Conservation (phyloP, 2,797 vertebrate genomes). For the Tamandua tetradactyla region DNA sequence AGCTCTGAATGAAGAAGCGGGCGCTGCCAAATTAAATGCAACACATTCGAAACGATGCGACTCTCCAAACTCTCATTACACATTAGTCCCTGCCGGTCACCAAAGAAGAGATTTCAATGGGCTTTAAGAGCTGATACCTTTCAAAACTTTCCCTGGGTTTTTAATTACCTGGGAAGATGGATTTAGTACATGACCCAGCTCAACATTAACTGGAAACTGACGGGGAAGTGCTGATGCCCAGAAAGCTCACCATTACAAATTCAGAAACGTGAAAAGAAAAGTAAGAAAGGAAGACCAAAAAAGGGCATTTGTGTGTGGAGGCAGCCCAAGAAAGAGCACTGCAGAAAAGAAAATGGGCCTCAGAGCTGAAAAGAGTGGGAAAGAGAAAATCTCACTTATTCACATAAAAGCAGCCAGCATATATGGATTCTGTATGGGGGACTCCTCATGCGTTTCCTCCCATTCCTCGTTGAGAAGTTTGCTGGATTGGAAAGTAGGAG, state of each 20-base stretch:
- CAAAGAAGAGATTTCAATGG: neutral
- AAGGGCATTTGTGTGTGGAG: neutral
- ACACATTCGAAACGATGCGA: fast-evolving
- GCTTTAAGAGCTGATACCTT: neutral
- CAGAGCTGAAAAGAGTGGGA: neutral
- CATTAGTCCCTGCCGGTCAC: neutral
- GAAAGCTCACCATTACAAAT: neutral
- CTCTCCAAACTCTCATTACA: neutral
- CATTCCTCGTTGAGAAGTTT: neutral
- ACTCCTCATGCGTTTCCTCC: neutral
- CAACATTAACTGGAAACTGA: neutral
- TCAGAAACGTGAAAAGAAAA: neutral
- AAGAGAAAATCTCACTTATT: neutral
- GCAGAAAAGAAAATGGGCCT: neutral
- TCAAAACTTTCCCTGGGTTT: neutral
- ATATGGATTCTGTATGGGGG: neutral
- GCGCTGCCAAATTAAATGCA: fast-evolving
- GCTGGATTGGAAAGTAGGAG: neutral
- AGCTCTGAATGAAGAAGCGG: neutral
- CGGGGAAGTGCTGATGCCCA: fast-evolving
- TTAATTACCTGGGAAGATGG: neutral
- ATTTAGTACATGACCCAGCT: neutral
- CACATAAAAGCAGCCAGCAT: neutral
- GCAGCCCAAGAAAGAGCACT: neutral
- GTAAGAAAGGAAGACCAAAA: neutral